phyloP scores from a whole-genome alignment of 2,797 vertebrate genomes.

The Hozukius guyotensis region DNA sequence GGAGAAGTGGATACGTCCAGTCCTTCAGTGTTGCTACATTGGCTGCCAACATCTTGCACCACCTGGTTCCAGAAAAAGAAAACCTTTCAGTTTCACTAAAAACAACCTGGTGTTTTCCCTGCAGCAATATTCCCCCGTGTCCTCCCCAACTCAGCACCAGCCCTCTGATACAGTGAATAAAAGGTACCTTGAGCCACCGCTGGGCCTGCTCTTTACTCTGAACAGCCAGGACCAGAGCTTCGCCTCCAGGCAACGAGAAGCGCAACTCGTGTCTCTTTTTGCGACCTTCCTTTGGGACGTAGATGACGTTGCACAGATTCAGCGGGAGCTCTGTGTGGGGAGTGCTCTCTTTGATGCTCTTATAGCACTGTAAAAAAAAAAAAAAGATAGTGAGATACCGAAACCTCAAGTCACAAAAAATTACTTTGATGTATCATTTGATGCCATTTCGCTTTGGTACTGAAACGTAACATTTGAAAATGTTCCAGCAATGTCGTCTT shows the following conservation, averaged over 20 bases:
- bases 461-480: not conserved
- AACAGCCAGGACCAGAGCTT: conserved; percentile 92
- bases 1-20: conserved; percentile 88
- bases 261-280: conserved; percentile 97
- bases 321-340: conserved; percentile 91
- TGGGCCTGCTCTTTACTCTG: conserved; percentile 98
- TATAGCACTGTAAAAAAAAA: conserved; percentile 88
- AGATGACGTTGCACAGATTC: conserved; percentile 89
- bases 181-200: conserved; percentile 94
- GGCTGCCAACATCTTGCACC: conserved; percentile 90
- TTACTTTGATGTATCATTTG: not conserved
- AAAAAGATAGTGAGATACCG: not conserved
- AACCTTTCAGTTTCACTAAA: not conserved
- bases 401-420: not conserved
- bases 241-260: conserved; percentile 90
- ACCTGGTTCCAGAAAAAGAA: conserved; percentile 79
- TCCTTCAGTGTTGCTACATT: conserved; percentile 73
- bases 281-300: conserved; percentile 94
- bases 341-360: conserved; percentile 94
- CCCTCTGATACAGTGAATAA: not conserved
- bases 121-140: not conserved
- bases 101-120: not conserved
- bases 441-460: not conserved
- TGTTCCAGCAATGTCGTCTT: not conserved
- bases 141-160: not conserved